phyloP scores from a whole-genome alignment of 2,113 vertebrate species.

The Tympanuchus pallidicinctus region DNA sequence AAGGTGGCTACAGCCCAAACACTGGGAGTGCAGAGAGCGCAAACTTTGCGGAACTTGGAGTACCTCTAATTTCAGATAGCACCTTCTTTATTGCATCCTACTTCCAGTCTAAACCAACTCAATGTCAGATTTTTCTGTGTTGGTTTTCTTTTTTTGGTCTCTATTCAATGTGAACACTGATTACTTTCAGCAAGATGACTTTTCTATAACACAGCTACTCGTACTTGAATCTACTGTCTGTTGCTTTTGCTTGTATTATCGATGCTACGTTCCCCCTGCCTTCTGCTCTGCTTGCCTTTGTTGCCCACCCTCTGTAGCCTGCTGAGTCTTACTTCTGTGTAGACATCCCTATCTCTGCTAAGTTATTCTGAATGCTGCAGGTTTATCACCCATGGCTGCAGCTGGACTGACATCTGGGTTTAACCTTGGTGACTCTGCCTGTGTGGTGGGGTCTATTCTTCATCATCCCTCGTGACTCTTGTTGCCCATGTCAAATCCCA shows the following conservation, averaged over 20 bases:
- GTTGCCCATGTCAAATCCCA: neutral
- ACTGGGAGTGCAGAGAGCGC: neutral
- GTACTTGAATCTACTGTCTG: neutral
- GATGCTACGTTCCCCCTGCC: neutral
- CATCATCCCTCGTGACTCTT: neutral
- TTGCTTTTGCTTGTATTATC: neutral
- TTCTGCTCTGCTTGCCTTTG: rapidly evolving
- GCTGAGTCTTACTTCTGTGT: neutral
- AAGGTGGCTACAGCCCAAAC: neutral
- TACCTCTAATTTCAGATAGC: neutral
- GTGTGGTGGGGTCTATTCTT: neutral
- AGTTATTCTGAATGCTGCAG: neutral
- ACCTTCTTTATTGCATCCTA: neutral
- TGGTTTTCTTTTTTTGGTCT: neutral
- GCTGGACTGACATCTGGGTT: neutral
- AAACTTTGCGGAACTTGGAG: neutral
- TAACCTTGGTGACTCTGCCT: neutral
- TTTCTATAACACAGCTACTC: neutral
- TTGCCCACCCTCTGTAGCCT: neutral
- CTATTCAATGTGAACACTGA: neutral
- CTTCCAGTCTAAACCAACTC: neutral
- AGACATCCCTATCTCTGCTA: neutral
- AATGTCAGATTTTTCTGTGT: neutral
- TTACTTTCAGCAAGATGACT: neutral
- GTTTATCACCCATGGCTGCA: neutral